Evolutionary conservation across 2,113 vertebrate genomes (phyloP), one percentile per base, ranked within the genome.

Genomic region (Rousettus leschenaultii): DNA sequence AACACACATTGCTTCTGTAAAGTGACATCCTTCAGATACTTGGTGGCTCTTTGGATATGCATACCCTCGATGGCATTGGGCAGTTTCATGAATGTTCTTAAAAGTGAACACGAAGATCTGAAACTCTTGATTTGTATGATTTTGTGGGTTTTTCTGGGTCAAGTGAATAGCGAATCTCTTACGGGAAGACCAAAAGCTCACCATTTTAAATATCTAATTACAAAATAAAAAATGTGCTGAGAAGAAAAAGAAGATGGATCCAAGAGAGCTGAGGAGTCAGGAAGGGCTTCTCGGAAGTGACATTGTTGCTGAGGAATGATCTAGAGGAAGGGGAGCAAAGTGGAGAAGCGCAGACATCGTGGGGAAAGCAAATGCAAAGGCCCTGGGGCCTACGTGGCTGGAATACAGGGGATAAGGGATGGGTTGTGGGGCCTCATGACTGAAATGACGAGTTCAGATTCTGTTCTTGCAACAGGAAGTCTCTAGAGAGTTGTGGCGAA

Each of bases 371-470:
- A 10, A n/a, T 73, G 55, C 38, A 57, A 91, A 91, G 53, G 38
- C 4, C 77, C 87, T 45, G 78, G 10, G 43, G 38, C 22, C 59
- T 8, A 2, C 40, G 30, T 26, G 40, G 35, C 51, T 40, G 35
- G 33, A 45, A 30, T 19, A 18, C 6, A 71, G 86, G 33, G 45
- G 65, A 9, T 22, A 55, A 87, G 35, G 57, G 19, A 6, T 30
- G 43, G n/a, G 15, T 43, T 26, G 11, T 1, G 45, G 53, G 24
- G 8, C 66, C 40, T 51, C 2, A 0, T 0, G 38, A 22, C n/a
- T 18, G 30, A 70, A 59, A 6, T 22, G 77, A 33, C 6, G 63
- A 24, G 45, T 45, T 38, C 73, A 65, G 48, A 26, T 24, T 66
- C 40, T 61, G 48, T 55, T 8, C 65, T 63, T n/a, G 22, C 3